Evolutionary conservation across 2,888 invertebrate species (phyloP), one percentile per base, ranked within the genome.

Genomic region (Temnothorax rugatulus): DNA sequence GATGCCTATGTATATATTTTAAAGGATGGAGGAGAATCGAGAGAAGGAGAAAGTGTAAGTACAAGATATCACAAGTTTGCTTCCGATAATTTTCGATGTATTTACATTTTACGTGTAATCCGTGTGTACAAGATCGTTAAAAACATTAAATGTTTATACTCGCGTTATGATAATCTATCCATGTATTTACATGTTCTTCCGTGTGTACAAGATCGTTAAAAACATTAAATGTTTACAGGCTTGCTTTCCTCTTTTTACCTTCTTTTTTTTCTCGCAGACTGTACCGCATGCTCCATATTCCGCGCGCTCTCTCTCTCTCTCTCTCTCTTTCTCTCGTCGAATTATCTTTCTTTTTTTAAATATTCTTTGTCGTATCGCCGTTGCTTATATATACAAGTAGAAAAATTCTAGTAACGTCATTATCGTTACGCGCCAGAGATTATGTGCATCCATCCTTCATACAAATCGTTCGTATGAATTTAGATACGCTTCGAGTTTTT

Each of bases 51-150:
- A 87, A 84, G 77, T 84, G 77, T 84, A 82, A 89, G 74, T 81
- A 81, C 38, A 34, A 83, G 79, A 81, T 85, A 90, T 84, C 77
- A 86, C 69, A 83, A 76, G 71, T 86, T 86, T 86, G 87, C 85
- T 92, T 93, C 92, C 89, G 92, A 91, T 93, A 93, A 92, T 92
- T 92, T 91, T 93, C 92, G 92, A 94, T 94, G 92, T 94, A 94
- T 94, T 94, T 94, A 94, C 94, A 94, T 93, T 93, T 81, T 94
- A 93, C 91, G 92, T 94, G 91, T 93, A 92, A 75, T 93, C 91
- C 91, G 91, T 93, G 94, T 94, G 93, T 94, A 94, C 94, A 94
- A 94, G 94, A 94, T 93, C 92, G 92, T 94, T 94, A 94, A 94
- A 94, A 94, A 94, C 94, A 94, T 94, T 93, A 93, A 94, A 94